Base-by-base conservation (phyloP, 2,797 vertebrate genomes). In the Falco naumanni region DNA sequence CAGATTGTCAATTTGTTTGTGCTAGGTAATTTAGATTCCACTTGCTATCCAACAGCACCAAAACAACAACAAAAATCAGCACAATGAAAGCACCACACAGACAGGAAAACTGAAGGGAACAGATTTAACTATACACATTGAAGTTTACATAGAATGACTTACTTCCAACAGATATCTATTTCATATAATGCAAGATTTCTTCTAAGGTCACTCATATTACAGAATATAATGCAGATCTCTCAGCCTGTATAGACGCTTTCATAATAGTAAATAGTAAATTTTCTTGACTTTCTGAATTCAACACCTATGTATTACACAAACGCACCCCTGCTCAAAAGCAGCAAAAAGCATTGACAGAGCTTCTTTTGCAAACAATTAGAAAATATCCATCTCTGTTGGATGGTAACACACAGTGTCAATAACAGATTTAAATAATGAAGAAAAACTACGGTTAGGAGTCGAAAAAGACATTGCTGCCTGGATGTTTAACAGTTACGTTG, bases 41-140 rank as follows among this genome's bases (percentile, higher is more conserved):
- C 48, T 75, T 91, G 31, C 25, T 33, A 83, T 41, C 28, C 48
- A 94, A 70, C 41, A 64, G 22, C 26, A 87, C 20, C 39, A 20
- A 20, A 37, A 33, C 15, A 41, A 51, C 31, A 54, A 53, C 8
- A 50, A 6, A 0, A 0, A 3, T 19, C 14, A 50, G 29, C 12
- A 68, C 89, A 80, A 57, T 21, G 19, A 88, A 75, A 78, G 37
- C 12, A 45, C 16, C 24, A 78, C 21, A 37, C 3, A 68, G 33
- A 34, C 4, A 76, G 5, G 2, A 93, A 65, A 78, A 65, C 0
- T 4, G 13, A 61, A 75, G 6, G 29, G 9, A 87, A 54, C 7
- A 18, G 21, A 65, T 47, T n/a, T n/a, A 77, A 84, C 8, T 63
- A 71, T 5, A 78, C 10, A 34, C 8, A 29, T 0, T 22, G 34